Percentiles rank a stretch among this genome's conserved stretches.
phyloP scores from a whole-genome alignment of 2,797 vertebrate genomes.

The Halcyon badia region DNA sequence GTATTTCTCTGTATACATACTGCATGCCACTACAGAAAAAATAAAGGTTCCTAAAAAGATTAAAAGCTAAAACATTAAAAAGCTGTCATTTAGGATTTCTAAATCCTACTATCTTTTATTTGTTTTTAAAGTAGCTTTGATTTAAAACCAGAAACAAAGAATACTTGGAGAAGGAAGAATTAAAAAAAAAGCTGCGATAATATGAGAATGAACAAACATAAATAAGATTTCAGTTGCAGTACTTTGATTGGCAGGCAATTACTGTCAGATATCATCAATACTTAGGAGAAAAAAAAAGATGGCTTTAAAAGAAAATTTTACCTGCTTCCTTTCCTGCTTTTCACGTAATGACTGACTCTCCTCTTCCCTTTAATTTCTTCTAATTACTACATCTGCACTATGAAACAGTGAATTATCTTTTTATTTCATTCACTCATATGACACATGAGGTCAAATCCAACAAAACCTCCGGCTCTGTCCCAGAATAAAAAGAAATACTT shows the following conservation, averaged over 20 bases:
- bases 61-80: not conserved
- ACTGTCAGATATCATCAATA: not conserved
- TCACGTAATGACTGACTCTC: not conserved
- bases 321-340: not conserved
- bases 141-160: not conserved
- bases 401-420: not conserved
- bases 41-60: not conserved
- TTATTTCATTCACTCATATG: not conserved
- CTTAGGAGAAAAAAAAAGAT: not conserved
- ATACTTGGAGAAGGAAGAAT: not conserved
- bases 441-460: conserved; percentile 7
- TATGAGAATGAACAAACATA: not conserved
- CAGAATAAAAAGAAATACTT: conserved; percentile 11
- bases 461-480: not conserved
- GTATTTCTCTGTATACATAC: not conserved
- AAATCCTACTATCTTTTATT: not conserved
- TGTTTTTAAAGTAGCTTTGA: not conserved
- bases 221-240: not conserved
- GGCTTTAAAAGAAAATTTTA: not conserved
- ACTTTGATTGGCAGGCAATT: not conserved
- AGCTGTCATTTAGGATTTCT: not conserved
- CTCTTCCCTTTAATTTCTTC: not conserved
- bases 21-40: not conserved
- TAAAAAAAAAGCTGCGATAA: not conserved
- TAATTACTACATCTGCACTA: not conserved